These are phyloP conservation scores for Saxidomus purpurata DNA, from an alignment of 1,140 invertebrate species.

Conservation along the genomic window DNA sequence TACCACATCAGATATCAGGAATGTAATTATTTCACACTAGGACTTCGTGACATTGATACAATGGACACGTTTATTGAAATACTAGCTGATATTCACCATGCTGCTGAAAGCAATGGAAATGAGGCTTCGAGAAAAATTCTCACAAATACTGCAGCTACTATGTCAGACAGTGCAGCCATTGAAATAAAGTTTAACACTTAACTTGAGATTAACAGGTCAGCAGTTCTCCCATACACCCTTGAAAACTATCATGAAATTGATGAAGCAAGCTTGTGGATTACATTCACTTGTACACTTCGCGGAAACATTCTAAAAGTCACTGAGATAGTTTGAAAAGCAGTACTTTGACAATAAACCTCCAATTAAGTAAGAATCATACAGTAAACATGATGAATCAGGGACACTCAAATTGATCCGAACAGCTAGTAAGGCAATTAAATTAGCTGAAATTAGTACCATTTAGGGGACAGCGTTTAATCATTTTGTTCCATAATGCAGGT, in stretches of 20 bases:
- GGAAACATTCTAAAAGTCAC: background rate
- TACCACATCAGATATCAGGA: constrained; percentile 22
- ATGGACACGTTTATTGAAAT: constrained; percentile 21
- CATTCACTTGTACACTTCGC: constrained; percentile 46
- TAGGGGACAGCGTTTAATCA: constrained; percentile 30
- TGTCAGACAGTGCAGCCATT: constrained; percentile 12
- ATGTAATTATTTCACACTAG: constrained; percentile 20
- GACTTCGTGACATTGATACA: constrained; percentile 26
- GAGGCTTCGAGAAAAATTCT: constrained; percentile 22
- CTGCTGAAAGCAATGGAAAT: background rate
- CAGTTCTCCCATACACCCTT: constrained; percentile 24
- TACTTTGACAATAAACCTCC: constrained; percentile 6
- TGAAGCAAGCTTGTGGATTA: constrained; percentile 32
- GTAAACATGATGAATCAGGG: constrained; percentile 35
- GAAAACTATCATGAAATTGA: constrained; percentile 23
- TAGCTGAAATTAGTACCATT: constrained; percentile 21
- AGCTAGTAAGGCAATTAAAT: background rate
- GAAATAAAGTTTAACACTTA: constrained; percentile 50
- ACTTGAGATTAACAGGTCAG: constrained; percentile 2
- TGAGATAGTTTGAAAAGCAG: constrained; percentile 3
- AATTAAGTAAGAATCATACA: constrained; percentile 9
- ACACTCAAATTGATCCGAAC: background rate
- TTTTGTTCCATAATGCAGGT: constrained; percentile 39
- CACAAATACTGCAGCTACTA: constrained; percentile 28
- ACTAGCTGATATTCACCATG: constrained; percentile 33